Evolutionary conservation across 2,797 vertebrate genomes (phyloP), one percentile per base, ranked within the genome.

Genomic region (Manis pentadactyla): DNA sequence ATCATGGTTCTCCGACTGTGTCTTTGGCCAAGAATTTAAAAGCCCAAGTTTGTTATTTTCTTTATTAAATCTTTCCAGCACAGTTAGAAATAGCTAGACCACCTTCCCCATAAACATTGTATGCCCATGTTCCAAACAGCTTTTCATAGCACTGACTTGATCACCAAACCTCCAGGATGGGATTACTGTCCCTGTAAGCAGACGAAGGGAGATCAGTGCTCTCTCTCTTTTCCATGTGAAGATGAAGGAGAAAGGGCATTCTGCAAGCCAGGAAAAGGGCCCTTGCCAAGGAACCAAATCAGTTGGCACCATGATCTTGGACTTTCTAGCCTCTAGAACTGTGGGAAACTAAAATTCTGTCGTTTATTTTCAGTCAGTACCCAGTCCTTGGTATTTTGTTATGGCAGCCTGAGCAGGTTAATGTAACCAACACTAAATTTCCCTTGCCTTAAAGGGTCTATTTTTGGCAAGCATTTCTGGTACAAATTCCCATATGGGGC

Each of bases 391-490:
- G 5, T 90, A 74, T 78, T 89, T 96, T 68, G 18, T 81, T 84
- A 84, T 55, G 59, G 73, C 23, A 93, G 13, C 29, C 42, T 39
- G 31, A 84, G 88, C 10, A 75, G 39, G 73, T 27, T 25, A 83
- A 92, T 25, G 55, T 19, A 64, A 75, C 7, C 9, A 69, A 49
- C 34, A 61, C 23, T 73, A 89, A 82, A 79, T 84, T 96, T 13
- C 7, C 25, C 64, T 93, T 92, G 87, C 29, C 59, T 90, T 46
- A 77, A 92, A 89, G 14, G 4, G 15, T 25, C 21, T n/a, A 86
- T 34, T 87, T 87, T 95, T 75, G 34, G 23, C 25, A 95, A 77
- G 31, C 29, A 57, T 82, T 97, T 81, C 29, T 87, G 53, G 42
- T 92, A 79, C 9, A 55, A 87, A 92, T 74, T 92, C 14, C 49